phyloP scores from a whole-genome alignment of 2,797 vertebrate species.

The Rhincodon typus region DNA sequence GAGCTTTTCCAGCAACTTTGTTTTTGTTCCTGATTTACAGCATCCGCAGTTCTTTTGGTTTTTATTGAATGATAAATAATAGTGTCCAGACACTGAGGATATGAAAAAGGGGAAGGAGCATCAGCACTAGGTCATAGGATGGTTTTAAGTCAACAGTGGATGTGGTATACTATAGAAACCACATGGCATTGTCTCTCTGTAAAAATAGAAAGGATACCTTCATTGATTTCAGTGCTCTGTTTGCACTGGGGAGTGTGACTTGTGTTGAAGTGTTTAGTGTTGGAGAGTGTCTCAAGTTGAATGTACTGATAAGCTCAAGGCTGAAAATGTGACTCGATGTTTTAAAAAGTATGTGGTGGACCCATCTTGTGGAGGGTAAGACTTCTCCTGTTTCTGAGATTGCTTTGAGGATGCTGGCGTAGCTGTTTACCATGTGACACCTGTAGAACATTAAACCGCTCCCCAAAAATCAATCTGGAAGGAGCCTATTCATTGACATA shows the following conservation, averaged over 20 bases:
- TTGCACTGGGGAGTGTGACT: background rate
- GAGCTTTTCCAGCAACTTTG: too few species aligned
- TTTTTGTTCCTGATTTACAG: too few species aligned
- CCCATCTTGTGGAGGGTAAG: background rate
- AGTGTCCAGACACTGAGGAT: background rate
- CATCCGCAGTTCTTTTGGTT: too few species aligned
- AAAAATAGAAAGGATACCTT: background rate
- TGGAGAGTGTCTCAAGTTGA: background rate
- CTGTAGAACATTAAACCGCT: background rate
- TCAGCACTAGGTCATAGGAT: background rate
- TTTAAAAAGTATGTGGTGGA: background rate
- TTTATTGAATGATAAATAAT: background rate
- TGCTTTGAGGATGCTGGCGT: background rate
- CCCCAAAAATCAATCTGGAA: background rate
- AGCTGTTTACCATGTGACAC: background rate
- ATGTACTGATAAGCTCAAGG: background rate
- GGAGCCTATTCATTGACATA: background rate
- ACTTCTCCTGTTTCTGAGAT: background rate
- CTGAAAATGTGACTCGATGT: background rate
- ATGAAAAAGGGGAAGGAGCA: background rate
- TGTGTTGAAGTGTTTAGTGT: background rate
- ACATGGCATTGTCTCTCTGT: background rate
- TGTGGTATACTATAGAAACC: background rate
- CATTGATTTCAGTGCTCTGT: background rate
- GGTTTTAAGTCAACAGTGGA: conserved; percentile 1